Evolutionary conservation across 2,113 vertebrate species (phyloP).

Genomic region (Python bivittatus): DNA sequence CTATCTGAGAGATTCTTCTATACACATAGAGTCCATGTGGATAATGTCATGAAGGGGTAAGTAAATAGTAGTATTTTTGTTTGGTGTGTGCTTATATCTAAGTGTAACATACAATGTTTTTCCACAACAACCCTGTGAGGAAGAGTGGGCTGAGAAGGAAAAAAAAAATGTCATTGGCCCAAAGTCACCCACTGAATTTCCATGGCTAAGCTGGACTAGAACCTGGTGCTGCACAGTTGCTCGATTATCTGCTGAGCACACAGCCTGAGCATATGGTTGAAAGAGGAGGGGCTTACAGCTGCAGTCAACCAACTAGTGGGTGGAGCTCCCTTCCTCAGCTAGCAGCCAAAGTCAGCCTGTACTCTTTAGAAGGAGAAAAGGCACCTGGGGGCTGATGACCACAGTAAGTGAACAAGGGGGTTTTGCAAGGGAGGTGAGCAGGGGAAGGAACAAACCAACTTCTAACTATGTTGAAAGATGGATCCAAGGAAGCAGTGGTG

Average conservation of each 20-base stretch:
- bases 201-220: neutral
- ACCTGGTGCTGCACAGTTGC: too few relatives aligned
- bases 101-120: neutral
- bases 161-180: neutral
- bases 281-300: neutral
- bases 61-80: neutral
- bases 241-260: neutral
- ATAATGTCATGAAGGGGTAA: neutral
- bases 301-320: neutral
- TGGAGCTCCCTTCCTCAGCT: neutral
- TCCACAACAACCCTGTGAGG: neutral
- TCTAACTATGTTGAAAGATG: neutral
- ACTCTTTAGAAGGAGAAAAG: neutral
- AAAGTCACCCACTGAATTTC: neutral
- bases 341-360: neutral
- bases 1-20: neutral
- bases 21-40: neutral
- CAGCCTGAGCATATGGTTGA: neutral
- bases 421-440: neutral
- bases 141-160: neutral
- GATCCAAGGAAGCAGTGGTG: neutral
- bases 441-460: neutral
- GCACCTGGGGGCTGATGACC: neutral
- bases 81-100: neutral
- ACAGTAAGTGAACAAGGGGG: neutral